Evolutionary conservation across 2,797 vertebrate genomes (phyloP).

Genomic region (Oryzias sinensis): DNA sequence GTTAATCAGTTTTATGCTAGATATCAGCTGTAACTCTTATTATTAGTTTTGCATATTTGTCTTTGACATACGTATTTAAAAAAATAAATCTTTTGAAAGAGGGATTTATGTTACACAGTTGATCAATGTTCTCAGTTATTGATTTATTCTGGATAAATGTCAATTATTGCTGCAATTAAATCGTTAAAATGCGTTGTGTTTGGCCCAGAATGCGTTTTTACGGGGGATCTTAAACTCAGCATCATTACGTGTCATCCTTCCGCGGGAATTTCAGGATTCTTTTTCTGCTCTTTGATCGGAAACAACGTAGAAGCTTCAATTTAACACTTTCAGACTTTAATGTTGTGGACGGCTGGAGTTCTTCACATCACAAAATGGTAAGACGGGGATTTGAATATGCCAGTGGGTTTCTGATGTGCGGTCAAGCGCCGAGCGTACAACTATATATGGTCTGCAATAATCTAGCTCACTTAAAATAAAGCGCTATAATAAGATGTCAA

Average conservation of each 20-base stretch:
- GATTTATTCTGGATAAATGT: no score
- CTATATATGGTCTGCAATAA: no score
- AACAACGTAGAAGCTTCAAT: neutral
- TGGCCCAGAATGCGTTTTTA: neutral
- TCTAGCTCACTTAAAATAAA: no score
- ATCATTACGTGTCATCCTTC: neutral
- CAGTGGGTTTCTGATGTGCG: neutral
- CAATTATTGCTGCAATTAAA: no score
- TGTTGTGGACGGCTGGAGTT: neutral
- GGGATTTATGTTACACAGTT: no score
- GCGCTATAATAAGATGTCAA: no score
- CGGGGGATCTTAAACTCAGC: slow-evolving; percentile 7
- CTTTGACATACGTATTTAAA: no score
- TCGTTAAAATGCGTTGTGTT: neutral
- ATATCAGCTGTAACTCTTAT: no score
- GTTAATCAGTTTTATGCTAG: no score
- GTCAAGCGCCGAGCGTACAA: neutral
- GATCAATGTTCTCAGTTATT: no score
- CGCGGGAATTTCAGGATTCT: slow-evolving; percentile 57
- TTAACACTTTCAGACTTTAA: neutral
- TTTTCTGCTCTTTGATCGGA: neutral
- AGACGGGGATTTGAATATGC: slow-evolving; percentile 7
- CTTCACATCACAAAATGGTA: slow-evolving; percentile 45
- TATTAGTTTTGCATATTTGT: no score
- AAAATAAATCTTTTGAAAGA: no score